These are phyloP conservation scores for Nemopilema nomurai DNA, from an alignment of 30 jellyfish, hydroid and myxozoan species.

Conservation along the genomic window DNA sequence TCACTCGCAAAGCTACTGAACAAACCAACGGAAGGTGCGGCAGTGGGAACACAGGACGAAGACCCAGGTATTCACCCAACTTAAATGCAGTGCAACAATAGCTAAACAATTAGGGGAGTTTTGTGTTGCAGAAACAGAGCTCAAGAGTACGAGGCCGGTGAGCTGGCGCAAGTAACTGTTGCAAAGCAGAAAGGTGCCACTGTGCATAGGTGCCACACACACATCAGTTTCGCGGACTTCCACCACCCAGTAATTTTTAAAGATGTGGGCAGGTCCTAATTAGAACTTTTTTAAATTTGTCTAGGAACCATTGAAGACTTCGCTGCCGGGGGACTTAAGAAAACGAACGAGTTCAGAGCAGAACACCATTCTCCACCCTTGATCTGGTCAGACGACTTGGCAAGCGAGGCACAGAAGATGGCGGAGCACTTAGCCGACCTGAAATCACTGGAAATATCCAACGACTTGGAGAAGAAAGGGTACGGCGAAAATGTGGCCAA, in stretches of 20 bases:
- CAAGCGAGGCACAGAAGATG: constrained; percentile 94
- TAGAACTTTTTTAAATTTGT: background rate
- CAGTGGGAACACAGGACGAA: constrained; percentile 72
- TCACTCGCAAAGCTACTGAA: constrained; percentile 87
- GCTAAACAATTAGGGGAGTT: background rate
- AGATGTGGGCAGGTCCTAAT: no score
- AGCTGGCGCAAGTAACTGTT: no score
- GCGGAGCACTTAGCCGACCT: constrained; percentile 96
- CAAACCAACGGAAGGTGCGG: constrained; percentile 68
- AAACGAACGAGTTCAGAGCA: constrained; percentile 87
- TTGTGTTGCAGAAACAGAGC: background rate
- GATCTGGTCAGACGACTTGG: constrained; percentile 96
- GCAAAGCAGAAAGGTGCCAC: no score
- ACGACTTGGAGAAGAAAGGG: constrained; percentile 92
- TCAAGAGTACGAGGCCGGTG: no score
- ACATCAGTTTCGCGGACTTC: no score
- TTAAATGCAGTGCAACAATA: no score
- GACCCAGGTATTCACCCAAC: constrained; percentile 79
- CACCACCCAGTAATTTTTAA: no score
- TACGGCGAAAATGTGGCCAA: constrained; percentile 98
- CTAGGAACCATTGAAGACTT: constrained; percentile 96
- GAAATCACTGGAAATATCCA: constrained; percentile 84
- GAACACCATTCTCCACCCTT: constrained; percentile 86
- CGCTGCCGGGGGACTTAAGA: constrained; percentile 95
- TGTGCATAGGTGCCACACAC: no score